Conservation (phyloP, 2,888 invertebrate genomes). For the Charanyca ferruginea region DNA sequence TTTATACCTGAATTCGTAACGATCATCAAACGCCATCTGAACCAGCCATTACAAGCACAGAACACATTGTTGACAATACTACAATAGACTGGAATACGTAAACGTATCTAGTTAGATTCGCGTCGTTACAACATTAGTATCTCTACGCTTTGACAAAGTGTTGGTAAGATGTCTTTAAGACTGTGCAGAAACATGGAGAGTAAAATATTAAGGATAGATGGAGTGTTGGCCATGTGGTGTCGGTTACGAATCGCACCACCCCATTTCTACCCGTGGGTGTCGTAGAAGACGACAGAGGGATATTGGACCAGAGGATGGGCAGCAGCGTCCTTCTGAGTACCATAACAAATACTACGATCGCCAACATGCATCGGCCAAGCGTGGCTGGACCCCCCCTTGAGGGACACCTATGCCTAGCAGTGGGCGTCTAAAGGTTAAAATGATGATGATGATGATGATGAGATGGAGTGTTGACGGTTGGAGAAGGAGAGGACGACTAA, state of each 20-base stretch:
- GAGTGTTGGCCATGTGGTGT: not conserved
- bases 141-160: conserved; percentile 41
- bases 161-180: conserved; percentile 17
- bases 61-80: conserved; percentile 57
- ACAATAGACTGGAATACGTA: conserved; percentile 57
- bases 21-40: conserved; percentile 12
- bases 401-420: no score
- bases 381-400: no score
- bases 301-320: no score
- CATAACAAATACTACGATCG: no score
- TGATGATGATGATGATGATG: no score
- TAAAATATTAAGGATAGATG: not conserved
- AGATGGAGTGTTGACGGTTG: not conserved
- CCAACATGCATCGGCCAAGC: no score
- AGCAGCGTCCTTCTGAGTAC: no score
- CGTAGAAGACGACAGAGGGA: no score
- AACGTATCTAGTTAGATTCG: conserved; percentile 37
- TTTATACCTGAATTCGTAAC: not conserved
- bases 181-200: not conserved
- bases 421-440: no score
- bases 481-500: no score
- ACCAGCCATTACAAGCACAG: conserved; percentile 33
- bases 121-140: conserved; percentile 41
- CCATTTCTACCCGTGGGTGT: no score
- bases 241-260: no score